Evolutionary conservation across 1,140 invertebrate genomes (phyloP), one percentile per base, ranked within the genome.

Genomic region (Drosophila gunungcola): DNA sequence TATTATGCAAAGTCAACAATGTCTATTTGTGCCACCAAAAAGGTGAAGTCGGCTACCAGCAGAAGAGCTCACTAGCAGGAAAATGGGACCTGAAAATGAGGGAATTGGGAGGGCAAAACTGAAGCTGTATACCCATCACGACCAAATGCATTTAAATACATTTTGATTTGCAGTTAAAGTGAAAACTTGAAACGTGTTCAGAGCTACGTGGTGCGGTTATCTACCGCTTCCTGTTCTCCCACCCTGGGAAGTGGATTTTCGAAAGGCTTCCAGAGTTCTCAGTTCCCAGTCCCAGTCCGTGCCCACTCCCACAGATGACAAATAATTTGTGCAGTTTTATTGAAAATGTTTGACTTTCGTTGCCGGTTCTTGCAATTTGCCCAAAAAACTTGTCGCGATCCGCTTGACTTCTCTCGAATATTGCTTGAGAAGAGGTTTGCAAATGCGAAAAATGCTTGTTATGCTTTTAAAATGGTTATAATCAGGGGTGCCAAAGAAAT

Each of bases 1-100:
- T 88, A 88, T 88, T 88, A 88, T 88, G 83, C 83, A 88, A 83
- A 88, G 83, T 88, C 83, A 88, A 88, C 83, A 88, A 88, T 88
- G 83, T 88, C 76, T 80, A 85, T 85, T 85, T 85, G 81, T 80
- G 82, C 64, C 72, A 84, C 63, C 73, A 65, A 80, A 80, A 80
- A 85, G 81, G 81, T 76, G 64, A 70, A 63, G 62, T 52, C 74
- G 63, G 55, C 52, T 55, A 16, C 34, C 45, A 34, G 16, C 38
- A 41, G 21, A 60, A 54, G 12, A 32, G 12, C 41, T 16, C n/a
- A 34, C 43, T 7, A 34, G 21, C 38, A 12, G 34, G 34, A 29
- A 0, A 25, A 12, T 6, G 27, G 58, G 10, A 11, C 9, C 29
- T 32, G 6, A 32, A 32, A 32, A 7, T 5, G 29, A 42, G 7